A percentile compares a stretch with the other conserved stretches of the same genome.
Evolutionary conservation across 1,140 invertebrate genomes (phyloP).

Genomic region (Drosophila arizonae): DNA sequence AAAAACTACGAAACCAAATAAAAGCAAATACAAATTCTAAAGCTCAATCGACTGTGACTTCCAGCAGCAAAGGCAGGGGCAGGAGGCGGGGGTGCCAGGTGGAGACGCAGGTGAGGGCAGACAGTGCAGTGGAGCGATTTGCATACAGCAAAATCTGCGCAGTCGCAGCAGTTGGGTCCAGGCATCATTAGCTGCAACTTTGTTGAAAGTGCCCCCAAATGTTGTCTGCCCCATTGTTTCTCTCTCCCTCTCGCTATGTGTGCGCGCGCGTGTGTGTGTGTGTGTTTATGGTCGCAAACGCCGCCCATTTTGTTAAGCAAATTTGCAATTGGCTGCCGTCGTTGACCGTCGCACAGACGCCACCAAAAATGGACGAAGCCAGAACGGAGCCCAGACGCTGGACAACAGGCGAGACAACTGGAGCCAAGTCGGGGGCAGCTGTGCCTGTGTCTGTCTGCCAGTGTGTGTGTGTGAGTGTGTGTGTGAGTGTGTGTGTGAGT

Average conservation of each 20-base stretch:
- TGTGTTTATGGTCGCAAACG: slow-evolving; percentile 38
- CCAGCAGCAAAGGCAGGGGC: neutral
- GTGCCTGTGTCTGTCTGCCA: neutral
- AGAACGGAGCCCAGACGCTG: slow-evolving; percentile 6
- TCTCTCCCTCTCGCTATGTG: too few species aligned
- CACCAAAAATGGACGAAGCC: slow-evolving; percentile 11
- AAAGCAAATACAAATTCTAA: slow-evolving; percentile 17
- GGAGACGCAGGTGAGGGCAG: neutral
- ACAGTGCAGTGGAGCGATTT: slow-evolving; percentile 21
- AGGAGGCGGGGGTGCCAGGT: neutral
- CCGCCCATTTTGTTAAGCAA: slow-evolving; percentile 77
- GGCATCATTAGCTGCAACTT: slow-evolving; percentile 36
- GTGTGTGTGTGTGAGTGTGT: slow-evolving; percentile 3
- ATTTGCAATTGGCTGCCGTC: slow-evolving; percentile 71
- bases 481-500: slow-evolving; percentile 2
- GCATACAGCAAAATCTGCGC: slow-evolving; percentile 34
- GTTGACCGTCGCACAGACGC: slow-evolving; percentile 31
- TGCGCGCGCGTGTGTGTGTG: too few species aligned
- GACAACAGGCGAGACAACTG: slow-evolving; percentile 6
- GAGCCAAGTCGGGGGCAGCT: slow-evolving; percentile 10
- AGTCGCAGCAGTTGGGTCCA: slow-evolving; percentile 12
- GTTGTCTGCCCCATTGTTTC: neutral
- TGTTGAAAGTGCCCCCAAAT: neutral
- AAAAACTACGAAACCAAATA: slow-evolving; percentile 2
- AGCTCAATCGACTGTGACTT: slow-evolving; percentile 46